A percentile compares a stretch with the other conserved stretches of the same genome.
Conservation (phyloP, 2,888 invertebrate species). For the Blastobasis adustella region DNA sequence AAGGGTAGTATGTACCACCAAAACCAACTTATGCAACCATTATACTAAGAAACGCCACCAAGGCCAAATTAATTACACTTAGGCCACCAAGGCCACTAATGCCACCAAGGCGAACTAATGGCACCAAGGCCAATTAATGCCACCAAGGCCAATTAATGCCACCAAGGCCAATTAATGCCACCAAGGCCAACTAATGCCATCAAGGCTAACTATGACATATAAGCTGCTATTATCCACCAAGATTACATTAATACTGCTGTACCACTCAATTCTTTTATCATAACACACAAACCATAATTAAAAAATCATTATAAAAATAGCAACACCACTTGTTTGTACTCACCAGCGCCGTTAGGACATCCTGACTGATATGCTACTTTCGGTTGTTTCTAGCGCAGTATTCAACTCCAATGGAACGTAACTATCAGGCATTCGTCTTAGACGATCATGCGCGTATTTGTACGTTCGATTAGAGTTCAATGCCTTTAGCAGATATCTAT, state of each 20-base stretch:
- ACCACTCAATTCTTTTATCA: no score
- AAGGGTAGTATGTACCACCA: neutral
- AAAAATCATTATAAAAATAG: neutral
- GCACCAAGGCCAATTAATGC: neutral
- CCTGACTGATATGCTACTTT: neutral
- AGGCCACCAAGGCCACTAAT: neutral
- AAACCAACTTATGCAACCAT: neutral
- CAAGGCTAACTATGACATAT: neutral
- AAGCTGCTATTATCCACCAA: neutral
- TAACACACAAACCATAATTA: no score
- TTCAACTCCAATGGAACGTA: neutral
- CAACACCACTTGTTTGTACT: neutral
- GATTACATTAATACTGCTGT: neutral
- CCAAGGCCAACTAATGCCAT: no score
- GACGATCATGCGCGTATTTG: slow-evolving; percentile 17
- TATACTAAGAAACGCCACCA: neutral
- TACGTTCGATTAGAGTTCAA: slow-evolving; percentile 13
- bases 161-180: neutral
- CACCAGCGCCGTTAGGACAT: neutral
- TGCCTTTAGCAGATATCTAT: slow-evolving; percentile 12
- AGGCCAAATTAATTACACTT: neutral
- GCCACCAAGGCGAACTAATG: neutral
- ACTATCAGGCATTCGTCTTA: slow-evolving; percentile 4
- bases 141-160: neutral
- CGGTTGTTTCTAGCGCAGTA: neutral